These are phyloP conservation scores for Empis livida DNA, from an alignment of 2,888 invertebrate species.

Conservation along the genomic window DNA sequence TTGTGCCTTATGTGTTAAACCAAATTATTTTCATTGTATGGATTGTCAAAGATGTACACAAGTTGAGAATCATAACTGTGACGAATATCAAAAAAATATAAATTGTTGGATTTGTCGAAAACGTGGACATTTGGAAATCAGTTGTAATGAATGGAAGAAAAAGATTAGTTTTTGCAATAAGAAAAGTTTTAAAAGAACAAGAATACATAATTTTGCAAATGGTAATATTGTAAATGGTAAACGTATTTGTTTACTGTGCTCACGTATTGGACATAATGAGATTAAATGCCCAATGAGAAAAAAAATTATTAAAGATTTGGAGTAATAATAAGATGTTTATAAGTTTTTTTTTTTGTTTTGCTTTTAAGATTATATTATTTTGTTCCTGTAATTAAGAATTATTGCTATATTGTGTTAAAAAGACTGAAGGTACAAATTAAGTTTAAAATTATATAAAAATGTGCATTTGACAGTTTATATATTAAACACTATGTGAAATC, in stretches of 20 bases:
- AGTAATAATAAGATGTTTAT: background rate
- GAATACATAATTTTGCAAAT: no score
- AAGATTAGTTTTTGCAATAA: background rate
- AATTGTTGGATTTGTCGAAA: slow-evolving; percentile 28
- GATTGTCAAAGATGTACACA: slow-evolving; percentile 53
- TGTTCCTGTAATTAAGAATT: no score
- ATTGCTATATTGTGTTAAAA: no score
- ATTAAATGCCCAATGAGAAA: background rate
- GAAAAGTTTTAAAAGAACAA: background rate
- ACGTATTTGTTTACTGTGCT: background rate
- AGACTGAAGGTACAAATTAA: no score
- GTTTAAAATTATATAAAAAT: no score
- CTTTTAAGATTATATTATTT: no score
- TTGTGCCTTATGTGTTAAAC: slow-evolving; percentile 70
- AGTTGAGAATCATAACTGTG: slow-evolving; percentile 41
- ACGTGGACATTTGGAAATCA: slow-evolving; percentile 28
- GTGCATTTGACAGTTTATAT: no score
- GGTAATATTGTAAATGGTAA: no score
- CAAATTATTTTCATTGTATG: slow-evolving; percentile 66
- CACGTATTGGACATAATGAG: background rate
- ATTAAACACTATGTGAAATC: no score
- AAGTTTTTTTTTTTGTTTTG: no score
- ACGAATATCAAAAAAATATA: slow-evolving; percentile 28
- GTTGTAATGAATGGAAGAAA: slow-evolving; percentile 17
- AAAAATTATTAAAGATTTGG: background rate